Conservation (phyloP, 2,797 vertebrate species). For the Amphiprion clarkii region DNA sequence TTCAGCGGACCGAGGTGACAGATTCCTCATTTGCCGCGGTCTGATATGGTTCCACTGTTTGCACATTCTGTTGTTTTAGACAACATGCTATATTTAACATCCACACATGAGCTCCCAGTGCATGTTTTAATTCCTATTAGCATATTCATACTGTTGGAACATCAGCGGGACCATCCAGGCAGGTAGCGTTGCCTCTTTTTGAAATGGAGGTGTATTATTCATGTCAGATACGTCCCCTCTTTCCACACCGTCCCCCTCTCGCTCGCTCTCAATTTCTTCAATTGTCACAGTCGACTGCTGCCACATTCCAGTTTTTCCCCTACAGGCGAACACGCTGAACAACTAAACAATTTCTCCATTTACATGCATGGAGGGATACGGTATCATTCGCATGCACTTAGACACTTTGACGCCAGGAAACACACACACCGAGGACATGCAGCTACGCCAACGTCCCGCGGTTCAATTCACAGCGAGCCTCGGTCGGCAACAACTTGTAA, state of each 20-base stretch:
- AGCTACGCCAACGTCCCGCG: slow-evolving; percentile 10
- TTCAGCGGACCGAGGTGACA: slow-evolving; percentile 27
- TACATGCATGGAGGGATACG: slow-evolving; percentile 60
- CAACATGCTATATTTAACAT: slow-evolving; percentile 53
- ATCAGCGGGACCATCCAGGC: slow-evolving; percentile 45
- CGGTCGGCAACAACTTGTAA: slow-evolving; percentile 48
- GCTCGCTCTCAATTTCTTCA: slow-evolving; percentile 64
- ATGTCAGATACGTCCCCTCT: slow-evolving; percentile 47
- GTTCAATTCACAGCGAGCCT: slow-evolving; percentile 28
- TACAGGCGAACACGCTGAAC: slow-evolving; percentile 61
- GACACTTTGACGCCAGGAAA: slow-evolving; percentile 24
- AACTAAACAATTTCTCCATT: slow-evolving; percentile 74
- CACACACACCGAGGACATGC: slow-evolving; percentile 30
- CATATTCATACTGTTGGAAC: slow-evolving; percentile 68
- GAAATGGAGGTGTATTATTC: slow-evolving; percentile 61
- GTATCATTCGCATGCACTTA: slow-evolving; percentile 43
- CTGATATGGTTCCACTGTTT: slow-evolving; percentile 42
- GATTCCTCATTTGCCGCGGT: slow-evolving; percentile 16
- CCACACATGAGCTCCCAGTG: slow-evolving; percentile 15
- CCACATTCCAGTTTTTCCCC: slow-evolving; percentile 60
- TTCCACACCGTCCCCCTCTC: slow-evolving; percentile 33
- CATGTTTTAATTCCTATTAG: slow-evolving; percentile 59
- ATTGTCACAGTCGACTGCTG: slow-evolving; percentile 76
- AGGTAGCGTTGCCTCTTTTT: slow-evolving; percentile 30
- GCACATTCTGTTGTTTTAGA: slow-evolving; percentile 42